A percentile compares a stretch with the other conserved stretches of the same genome.
Conservation (phyloP, 2,888 invertebrate genomes). For the Eledona agricola region DNA sequence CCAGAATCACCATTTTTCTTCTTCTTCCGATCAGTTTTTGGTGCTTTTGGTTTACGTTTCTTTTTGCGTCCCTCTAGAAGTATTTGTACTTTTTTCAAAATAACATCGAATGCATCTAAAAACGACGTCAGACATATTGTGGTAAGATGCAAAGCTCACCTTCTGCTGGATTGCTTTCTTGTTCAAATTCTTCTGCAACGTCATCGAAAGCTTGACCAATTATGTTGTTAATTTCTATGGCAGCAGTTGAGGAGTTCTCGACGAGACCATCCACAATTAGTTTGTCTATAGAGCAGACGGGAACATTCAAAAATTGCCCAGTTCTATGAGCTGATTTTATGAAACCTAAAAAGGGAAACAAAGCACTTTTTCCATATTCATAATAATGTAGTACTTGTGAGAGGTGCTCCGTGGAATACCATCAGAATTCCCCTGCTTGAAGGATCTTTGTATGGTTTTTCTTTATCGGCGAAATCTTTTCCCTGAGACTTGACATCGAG, state of each 20-base stretch:
- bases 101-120: conserved; percentile 51
- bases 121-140: not conserved
- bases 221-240: conserved; percentile 49
- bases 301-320: conserved; percentile 62
- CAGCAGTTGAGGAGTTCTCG: conserved; percentile 43
- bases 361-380: not conserved
- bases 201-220: conserved; percentile 47
- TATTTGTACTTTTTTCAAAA: conserved; percentile 49
- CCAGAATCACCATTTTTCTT: no score
- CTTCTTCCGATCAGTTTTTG: no score
- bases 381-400: conserved; percentile 54
- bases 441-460: conserved; percentile 13
- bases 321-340: conserved; percentile 53
- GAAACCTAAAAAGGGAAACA: conserved; percentile 38
- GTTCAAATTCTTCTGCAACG: conserved; percentile 45
- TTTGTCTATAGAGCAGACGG: conserved; percentile 65
- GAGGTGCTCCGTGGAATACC: conserved; percentile 63
- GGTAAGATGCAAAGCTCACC: conserved; percentile 33
- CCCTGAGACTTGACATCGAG: no score
- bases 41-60: conserved; percentile 8
- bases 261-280: conserved; percentile 64
- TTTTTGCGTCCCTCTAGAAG: conserved; percentile 35
- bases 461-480: conserved; percentile 3
- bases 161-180: conserved; percentile 38
- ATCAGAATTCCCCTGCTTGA: conserved; percentile 55